Evolutionary conservation across 2,113 vertebrate genomes (phyloP).

Genomic region (Perccottus glenii): DNA sequence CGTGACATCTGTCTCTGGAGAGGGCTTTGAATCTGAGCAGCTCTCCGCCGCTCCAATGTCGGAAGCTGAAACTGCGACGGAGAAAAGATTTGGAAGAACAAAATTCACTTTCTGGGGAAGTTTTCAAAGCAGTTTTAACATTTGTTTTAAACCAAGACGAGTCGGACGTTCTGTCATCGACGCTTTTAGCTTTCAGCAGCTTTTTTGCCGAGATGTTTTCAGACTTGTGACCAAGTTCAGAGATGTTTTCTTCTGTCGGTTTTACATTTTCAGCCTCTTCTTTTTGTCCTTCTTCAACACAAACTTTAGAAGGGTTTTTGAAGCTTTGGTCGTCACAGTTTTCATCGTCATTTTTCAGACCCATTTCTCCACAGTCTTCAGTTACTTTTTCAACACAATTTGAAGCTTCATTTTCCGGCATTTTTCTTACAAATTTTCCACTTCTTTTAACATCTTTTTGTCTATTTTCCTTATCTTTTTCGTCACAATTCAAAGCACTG

Average conservation of each 20-base stretch:
- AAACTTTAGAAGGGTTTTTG: too few relatives aligned
- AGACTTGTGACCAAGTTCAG: background rate
- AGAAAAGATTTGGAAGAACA: slow-evolving; percentile 69
- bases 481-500: too few relatives aligned
- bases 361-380: too few relatives aligned
- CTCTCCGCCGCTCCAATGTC: slow-evolving; percentile 84
- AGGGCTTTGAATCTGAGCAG: slow-evolving; percentile 70
- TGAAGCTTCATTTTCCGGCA: background rate
- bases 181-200: slow-evolving; percentile 67
- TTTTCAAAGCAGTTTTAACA: background rate
- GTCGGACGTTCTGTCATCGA: slow-evolving; percentile 55
- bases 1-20: slow-evolving; percentile 77
- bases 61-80: slow-evolving; percentile 89
- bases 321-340: background rate
- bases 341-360: background rate
- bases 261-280: background rate
- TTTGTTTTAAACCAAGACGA: slow-evolving; percentile 40
- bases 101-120: slow-evolving; percentile 32
- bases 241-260: background rate
- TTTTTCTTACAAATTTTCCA: background rate
- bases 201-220: slow-evolving; percentile 28
- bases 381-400: background rate
- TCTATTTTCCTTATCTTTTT: background rate
- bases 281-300: too few relatives aligned
- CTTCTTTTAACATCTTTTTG: background rate